Base-by-base conservation (phyloP, 2,888 invertebrate genomes). In the Rhamnusium bicolor region DNA sequence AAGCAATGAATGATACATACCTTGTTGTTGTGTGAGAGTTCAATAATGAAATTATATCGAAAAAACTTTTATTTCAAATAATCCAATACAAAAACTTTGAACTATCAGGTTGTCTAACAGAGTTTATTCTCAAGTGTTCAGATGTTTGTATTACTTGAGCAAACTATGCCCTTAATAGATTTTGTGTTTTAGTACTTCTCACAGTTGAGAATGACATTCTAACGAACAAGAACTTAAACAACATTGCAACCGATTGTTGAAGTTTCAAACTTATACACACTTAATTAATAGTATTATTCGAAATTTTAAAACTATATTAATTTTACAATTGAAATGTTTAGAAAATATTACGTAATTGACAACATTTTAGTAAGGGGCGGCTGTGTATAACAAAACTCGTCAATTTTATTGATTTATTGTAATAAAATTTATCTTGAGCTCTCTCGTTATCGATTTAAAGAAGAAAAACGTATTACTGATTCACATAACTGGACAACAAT, bases 81-180 rank as follows among this genome's bases (percentile, higher is more conserved):
- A 10, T 32, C 10, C 10, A 32, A 10, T 10, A 10, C 1, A 8
- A 10, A 32, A 32, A 32, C 5, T 24, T 24, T 2, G 24, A 24
- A 24, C 24, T 12, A 40, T 2, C 40, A 40, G 40, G 40, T 12
- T 40, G 40, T 40, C n/a, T 40, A n/a, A 40, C 3, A n/a, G 40
- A 40, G 40, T n/a, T 40, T 40, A 40, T 40, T n/a, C 40, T 4
- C 40, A 40, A 12, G 51, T 18, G 10, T 51, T 24, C 54, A 54
- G 54, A 24, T 51, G 5, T 51, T 16, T 51, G 51, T 19, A 51
- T 40, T n/a, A 29, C 58, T 58, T 29, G 2, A 27, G 19, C 29
- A 58, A 58, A 16, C 58, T 16, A 16, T 58, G 14, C 16, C 29
- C n/a, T 58, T 27, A 58, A 58, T 58, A 58, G 29, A 58, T 58